These are phyloP conservation scores for Eilema griseolum DNA, from an alignment of 2,888 invertebrate species.

Conservation along the genomic window DNA sequence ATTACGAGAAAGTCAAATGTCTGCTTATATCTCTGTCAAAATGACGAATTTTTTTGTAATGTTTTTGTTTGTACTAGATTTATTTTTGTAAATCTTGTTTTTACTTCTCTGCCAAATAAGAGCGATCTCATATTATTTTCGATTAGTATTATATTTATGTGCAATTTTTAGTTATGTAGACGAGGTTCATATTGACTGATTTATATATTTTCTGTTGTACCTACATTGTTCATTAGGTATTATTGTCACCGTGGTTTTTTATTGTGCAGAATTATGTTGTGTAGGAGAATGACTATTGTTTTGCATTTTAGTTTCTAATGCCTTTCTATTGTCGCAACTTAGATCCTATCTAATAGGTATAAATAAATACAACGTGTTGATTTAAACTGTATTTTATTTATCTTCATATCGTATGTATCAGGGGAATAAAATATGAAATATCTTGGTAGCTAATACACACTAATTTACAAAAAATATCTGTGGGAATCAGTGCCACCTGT, in stretches of 20 bases:
- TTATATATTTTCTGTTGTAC: too few species aligned
- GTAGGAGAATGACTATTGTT: conserved; percentile 10
- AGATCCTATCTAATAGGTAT: conserved; percentile 10
- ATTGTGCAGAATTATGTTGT: neutral
- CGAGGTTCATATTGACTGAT: neutral
- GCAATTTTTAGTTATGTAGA: neutral
- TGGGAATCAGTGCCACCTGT: neutral
- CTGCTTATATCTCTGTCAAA: too few species aligned
- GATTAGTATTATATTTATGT: too few species aligned
- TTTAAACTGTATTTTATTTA: conserved; percentile 16
- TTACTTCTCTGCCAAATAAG: too few species aligned
- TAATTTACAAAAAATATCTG: too few species aligned
- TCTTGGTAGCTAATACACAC: too few species aligned
- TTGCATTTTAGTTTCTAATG: conserved; percentile 13
- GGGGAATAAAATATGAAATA: conserved; percentile 15
- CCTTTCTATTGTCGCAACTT: conserved; percentile 14
- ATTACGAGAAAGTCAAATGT: too few species aligned
- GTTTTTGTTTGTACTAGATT: too few species aligned
- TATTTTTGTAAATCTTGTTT: too few species aligned
- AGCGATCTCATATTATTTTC: too few species aligned
- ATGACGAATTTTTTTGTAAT: too few species aligned
- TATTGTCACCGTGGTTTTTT: neutral
- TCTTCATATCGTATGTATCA: conserved; percentile 14
- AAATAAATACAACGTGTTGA: conserved; percentile 2
- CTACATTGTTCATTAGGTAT: too few species aligned